phyloP scores from a whole-genome alignment of 2,113 vertebrate species.

The Mormyrus iriodes region DNA sequence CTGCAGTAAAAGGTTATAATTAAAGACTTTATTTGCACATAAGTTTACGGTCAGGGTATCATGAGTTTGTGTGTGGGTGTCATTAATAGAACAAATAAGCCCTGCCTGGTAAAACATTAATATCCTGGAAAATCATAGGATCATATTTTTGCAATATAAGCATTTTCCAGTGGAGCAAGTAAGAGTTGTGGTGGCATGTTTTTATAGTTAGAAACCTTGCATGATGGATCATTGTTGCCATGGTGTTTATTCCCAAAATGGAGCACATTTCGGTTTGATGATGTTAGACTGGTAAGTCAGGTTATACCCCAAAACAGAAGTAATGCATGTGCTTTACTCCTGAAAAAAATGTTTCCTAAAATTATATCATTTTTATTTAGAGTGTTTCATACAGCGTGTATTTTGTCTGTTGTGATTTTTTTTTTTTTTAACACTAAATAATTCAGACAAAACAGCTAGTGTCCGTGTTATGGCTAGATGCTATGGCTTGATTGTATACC shows the following conservation, averaged over 20 bases:
- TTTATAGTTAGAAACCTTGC: not conserved
- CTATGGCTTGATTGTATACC: not conserved
- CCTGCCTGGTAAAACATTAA: not conserved
- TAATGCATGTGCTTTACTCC: not conserved
- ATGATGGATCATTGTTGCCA: not conserved
- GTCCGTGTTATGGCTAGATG: not conserved
- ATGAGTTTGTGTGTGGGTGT: slow-evolving; percentile 16
- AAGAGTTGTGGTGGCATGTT: not conserved
- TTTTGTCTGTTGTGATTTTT: not conserved
- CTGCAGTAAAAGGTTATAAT: not conserved
- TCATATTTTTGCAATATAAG: slow-evolving; percentile 12
- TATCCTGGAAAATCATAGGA: slow-evolving; percentile 23
- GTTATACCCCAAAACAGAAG: not conserved
- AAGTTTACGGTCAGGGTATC: slow-evolving; percentile 11
- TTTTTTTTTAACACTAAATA: not conserved
- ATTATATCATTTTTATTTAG: not conserved
- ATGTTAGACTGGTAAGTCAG: not conserved
- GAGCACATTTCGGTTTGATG: not conserved
- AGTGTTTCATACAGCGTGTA: not conserved
- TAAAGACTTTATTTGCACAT: slow-evolving; percentile 46
- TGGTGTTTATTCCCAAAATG: not conserved
- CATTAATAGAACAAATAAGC: slow-evolving; percentile 28
- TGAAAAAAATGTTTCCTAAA: not conserved
- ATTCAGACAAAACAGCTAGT: not conserved
- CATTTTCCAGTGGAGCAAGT: not conserved